phyloP scores from a whole-genome alignment of 2,797 vertebrate genomes.

The Parambassis ranga region DNA sequence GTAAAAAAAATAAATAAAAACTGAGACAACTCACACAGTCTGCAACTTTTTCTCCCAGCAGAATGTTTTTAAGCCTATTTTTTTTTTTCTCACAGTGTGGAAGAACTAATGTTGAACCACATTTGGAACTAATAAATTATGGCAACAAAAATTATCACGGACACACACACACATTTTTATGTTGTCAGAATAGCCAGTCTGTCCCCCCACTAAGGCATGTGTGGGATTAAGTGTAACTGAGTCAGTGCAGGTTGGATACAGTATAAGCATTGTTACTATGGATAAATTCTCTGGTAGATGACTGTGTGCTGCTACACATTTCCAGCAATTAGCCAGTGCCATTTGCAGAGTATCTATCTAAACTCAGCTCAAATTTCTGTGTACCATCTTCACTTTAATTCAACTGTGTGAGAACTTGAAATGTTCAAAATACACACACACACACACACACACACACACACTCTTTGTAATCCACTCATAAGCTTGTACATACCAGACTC shows the following conservation, averaged over 20 bases:
- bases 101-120: slow-evolving; percentile 2
- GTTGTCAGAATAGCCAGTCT: background rate
- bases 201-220: background rate
- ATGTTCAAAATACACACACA: background rate
- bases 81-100: background rate
- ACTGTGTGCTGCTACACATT: background rate
- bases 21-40: slow-evolving; percentile 19
- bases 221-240: background rate
- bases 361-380: background rate
- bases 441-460: background rate
- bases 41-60: slow-evolving; percentile 19
- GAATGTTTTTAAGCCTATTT: slow-evolving; percentile 27
- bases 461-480: too few relatives aligned
- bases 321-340: background rate
- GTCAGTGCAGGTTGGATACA: background rate
- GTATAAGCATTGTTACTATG: background rate
- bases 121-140: slow-evolving; percentile 14
- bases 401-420: background rate
- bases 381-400: background rate
- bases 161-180: slow-evolving; percentile 7
- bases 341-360: background rate
- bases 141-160: slow-evolving; percentile 7
- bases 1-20: slow-evolving; percentile 44
- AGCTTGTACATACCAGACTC: background rate
- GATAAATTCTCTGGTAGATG: background rate